Evolutionary conservation across 2,888 invertebrate species (phyloP).

Genomic region (Pedicia rivosa): DNA sequence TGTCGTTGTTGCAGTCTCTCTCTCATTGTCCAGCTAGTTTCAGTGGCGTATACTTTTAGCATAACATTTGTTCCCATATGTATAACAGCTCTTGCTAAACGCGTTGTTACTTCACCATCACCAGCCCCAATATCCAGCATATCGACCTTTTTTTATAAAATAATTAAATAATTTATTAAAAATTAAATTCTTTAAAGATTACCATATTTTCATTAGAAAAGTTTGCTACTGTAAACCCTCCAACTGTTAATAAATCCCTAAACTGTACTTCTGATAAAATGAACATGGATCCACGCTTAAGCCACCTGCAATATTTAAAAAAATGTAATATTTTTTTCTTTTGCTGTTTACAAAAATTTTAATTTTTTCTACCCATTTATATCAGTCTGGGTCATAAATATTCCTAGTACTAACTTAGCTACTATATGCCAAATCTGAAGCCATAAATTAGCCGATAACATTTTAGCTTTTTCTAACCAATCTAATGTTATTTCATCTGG

Average conservation of each 20-base stretch:
- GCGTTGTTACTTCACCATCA: conserved; percentile 82
- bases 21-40: conserved; percentile 81
- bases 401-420: conserved; percentile 66
- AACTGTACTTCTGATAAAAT: conserved; percentile 43
- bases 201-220: conserved; percentile 10
- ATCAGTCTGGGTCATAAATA: conserved; percentile 89
- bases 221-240: conserved; percentile 20
- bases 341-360: no score
- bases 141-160: conserved; percentile 25
- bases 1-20: conserved; percentile 58
- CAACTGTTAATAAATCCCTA: conserved; percentile 18
- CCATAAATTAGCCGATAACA: conserved; percentile 38
- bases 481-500: conserved; percentile 24
- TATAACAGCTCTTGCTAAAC: conserved; percentile 54
- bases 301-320: conserved; percentile 12
- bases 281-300: conserved; percentile 93
- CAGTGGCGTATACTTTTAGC: conserved; percentile 66
- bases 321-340: no score
- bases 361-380: conserved; percentile 86
- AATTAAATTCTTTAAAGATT: neutral
- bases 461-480: conserved; percentile 28
- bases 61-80: conserved; percentile 52
- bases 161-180: neutral
- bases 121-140: conserved; percentile 87
- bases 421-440: conserved; percentile 83